A percentile compares a stretch with the other conserved stretches of the same genome.
Evolutionary conservation across 1,140 invertebrate species (phyloP).

Genomic region (Lutraria rhynchaena): DNA sequence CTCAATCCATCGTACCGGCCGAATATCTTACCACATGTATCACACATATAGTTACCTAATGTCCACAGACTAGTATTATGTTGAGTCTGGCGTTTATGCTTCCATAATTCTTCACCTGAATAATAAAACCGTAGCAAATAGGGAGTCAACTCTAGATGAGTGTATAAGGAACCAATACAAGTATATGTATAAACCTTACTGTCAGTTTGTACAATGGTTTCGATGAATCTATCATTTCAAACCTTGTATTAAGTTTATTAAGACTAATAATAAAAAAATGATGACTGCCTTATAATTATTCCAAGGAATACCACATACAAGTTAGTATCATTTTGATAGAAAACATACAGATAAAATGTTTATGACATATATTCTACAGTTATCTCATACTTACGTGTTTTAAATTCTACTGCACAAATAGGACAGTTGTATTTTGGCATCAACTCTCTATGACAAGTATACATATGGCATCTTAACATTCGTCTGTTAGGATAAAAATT

Average conservation of each 20-base stretch:
- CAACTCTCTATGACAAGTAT: conserved; percentile 16
- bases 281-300: no score
- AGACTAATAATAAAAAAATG: neutral
- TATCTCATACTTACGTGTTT: conserved; percentile 9
- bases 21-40: conserved; percentile 14
- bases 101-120: conserved; percentile 31
- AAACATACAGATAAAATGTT: neutral
- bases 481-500: conserved; percentile 10
- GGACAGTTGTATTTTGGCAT: conserved; percentile 9
- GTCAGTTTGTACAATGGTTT: neutral
- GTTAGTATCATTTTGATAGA: neutral
- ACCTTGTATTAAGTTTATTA: neutral
- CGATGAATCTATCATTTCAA: neutral
- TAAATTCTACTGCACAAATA: conserved; percentile 6
- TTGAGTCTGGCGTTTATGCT: conserved; percentile 19
- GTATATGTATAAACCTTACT: neutral
- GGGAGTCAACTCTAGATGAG: neutral
- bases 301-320: neutral
- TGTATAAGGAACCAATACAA: neutral
- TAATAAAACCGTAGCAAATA: neutral
- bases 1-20: neutral
- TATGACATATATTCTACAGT: neutral
- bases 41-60: conserved; percentile 13
- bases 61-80: conserved; percentile 9
- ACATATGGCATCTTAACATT: conserved; percentile 11